Conservation (phyloP, 2,888 invertebrate genomes). For the Dicyrtoma fusca region DNA sequence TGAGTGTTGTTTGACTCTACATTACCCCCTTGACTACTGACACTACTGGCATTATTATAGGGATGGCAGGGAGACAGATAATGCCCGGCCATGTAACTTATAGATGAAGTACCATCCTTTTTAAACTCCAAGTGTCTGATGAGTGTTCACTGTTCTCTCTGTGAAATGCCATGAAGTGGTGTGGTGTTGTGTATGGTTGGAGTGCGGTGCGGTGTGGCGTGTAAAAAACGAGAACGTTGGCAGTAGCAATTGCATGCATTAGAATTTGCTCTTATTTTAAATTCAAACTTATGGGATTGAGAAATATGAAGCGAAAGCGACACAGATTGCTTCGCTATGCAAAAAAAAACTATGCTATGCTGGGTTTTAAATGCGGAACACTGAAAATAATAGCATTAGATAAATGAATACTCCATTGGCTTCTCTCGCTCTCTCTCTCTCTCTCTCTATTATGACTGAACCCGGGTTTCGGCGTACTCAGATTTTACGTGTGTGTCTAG, state of each 20-base stretch:
- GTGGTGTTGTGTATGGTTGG: no score
- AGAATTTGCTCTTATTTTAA: constrained; percentile 32
- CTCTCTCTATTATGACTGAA: constrained; percentile 2
- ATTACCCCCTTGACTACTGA: no score
- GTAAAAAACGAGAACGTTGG: constrained; percentile 27
- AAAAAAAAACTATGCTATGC: constrained; percentile 17
- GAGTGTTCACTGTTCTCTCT: no score
- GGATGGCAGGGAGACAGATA: no score
- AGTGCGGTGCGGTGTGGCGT: constrained; percentile 2
- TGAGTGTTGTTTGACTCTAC: no score
- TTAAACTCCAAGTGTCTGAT: no score
- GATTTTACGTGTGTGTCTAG: not conserved
- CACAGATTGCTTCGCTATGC: constrained; percentile 23
- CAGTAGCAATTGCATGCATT: constrained; percentile 21
- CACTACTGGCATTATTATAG: no score
- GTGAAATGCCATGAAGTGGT: no score
- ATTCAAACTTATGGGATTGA: constrained; percentile 30
- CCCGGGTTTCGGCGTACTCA: not conserved
- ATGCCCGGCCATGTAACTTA: no score
- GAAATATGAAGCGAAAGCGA: constrained; percentile 33
- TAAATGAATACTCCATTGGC: constrained; percentile 11
- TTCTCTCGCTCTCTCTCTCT: constrained; percentile 15
- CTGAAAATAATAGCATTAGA: constrained; percentile 28
- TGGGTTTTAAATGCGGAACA: constrained; percentile 26
- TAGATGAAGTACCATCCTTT: no score